Conservation (phyloP, 2,113 vertebrate genomes). For the Potamarius usumacintae region DNA sequence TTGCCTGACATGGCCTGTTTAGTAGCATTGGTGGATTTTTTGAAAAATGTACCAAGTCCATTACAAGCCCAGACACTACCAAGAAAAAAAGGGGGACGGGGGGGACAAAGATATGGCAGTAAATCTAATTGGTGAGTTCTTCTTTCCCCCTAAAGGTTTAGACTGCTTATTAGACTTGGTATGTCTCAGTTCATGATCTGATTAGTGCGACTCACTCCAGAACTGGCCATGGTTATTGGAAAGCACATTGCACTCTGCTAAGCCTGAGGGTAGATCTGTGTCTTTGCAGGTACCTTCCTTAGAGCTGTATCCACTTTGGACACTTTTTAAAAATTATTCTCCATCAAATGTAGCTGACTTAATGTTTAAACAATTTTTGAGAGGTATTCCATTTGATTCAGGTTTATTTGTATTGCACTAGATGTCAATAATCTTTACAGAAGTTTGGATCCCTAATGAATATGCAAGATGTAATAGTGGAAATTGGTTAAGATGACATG, state of each 20-base stretch:
- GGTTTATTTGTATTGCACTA: neutral
- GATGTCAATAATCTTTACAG: neutral
- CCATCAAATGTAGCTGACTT: neutral
- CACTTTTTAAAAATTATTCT: neutral
- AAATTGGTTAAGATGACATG: neutral
- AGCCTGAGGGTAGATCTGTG: slow-evolving; percentile 27
- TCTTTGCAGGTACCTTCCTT: neutral
- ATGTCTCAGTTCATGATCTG: slow-evolving; percentile 24
- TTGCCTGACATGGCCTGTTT: slow-evolving; percentile 53
- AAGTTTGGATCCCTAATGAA: neutral
- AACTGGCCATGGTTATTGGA: slow-evolving; percentile 12
- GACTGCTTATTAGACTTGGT: slow-evolving; percentile 37
- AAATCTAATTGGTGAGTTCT: slow-evolving; percentile 13
- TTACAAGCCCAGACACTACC: slow-evolving; percentile 23
- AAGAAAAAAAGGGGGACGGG: neutral
- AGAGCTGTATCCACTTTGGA: neutral
- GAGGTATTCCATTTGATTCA: neutral
- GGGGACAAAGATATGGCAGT: slow-evolving; percentile 2
- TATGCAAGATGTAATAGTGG: neutral
- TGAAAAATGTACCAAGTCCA: slow-evolving; percentile 48
- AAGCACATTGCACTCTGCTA: neutral
- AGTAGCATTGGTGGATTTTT: slow-evolving; percentile 48
- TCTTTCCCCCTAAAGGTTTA: slow-evolving; percentile 13
- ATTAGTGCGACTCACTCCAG: slow-evolving; percentile 10
- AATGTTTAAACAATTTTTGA: neutral